phyloP scores from a whole-genome alignment of 1,140 invertebrate genomes.

The Drosophila ohnishii region DNA sequence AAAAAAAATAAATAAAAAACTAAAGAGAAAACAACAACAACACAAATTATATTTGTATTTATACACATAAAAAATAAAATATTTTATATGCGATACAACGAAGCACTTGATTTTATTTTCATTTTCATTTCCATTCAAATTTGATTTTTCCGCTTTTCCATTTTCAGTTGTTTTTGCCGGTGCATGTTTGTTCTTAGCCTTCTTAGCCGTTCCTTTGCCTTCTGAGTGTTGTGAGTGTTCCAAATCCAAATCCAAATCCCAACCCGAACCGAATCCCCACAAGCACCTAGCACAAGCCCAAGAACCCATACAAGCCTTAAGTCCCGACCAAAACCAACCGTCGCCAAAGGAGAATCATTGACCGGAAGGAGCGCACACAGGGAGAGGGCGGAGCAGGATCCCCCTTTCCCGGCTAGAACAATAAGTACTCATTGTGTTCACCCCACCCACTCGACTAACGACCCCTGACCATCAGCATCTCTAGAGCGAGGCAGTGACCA shows the following conservation, averaged over 20 bases:
- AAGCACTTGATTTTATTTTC: conserved; percentile 26
- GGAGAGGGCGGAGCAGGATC: conserved; percentile 9
- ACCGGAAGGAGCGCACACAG: conserved; percentile 1
- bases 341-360: not conserved
- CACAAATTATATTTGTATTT: conserved; percentile 78
- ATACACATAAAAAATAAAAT: conserved; percentile 66
- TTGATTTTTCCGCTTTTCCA: conserved; percentile 4
- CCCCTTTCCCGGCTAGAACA: conserved; percentile 25
- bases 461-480: conserved; percentile 3
- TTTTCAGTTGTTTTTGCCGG: conserved; percentile 2
- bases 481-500: not conserved
- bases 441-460: conserved; percentile 9
- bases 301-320: conserved; percentile 5
- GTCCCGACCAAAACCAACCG: not conserved
- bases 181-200: conserved; percentile 15
- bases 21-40: conserved; percentile 24
- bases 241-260: not conserved
- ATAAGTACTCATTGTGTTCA: conserved; percentile 43
- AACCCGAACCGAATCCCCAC: not conserved
- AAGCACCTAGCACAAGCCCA: not conserved
- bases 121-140: conserved; percentile 3
- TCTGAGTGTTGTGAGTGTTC: not conserved
- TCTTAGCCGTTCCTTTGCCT: not conserved
- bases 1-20: conserved; percentile 8
- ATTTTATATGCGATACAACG: conserved; percentile 65